Base-by-base conservation (phyloP, 2,113 vertebrate genomes). In the Potamarius usumacintae region DNA sequence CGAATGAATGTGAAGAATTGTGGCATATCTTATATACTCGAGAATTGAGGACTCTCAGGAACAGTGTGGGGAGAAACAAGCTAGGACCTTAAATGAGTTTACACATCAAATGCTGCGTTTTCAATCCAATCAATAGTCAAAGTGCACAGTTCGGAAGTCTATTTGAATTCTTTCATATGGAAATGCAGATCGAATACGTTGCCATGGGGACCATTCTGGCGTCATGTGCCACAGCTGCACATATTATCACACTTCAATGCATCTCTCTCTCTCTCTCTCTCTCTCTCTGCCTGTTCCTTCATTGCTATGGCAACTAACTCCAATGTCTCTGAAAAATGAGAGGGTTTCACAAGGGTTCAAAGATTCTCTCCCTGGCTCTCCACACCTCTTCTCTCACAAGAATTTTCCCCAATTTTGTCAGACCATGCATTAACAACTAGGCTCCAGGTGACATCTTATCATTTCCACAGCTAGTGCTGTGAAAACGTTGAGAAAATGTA, bases 141-240 rank as follows among this genome's bases (percentile, higher is more conserved):
- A 58, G 80, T 50, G 74, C 22, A 50, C 57, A 62, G 60, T 25
- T 25, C 9, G 5, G 81, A 83, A 34, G 15, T 83, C 71, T 69
- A 83, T 83, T 90, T 34, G 18, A 89, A 85, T 90, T 87, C 42
- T 83, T 88, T 90, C 89, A 90, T 65, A 86, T 88, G 83, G 86
- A 88, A 90, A 90, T 88, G 71, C n/a, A 69, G 60, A 69, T 57
- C 67, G 65, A 85, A 85, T 72, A 79, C 55, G 86, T 86, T 88
- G 83, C 89, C 22, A 0, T 88, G 89, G 86, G 52, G 84, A 88
- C 78, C 4, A 52, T 12, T 60, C 52, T 83, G 71, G 86, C 84
- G 20, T 90, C 89, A 84, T 84, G 80, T 79, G 63, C 48, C 84
- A 86, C 88, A 90, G 84, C 87, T 84, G 81, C 57, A 74, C 52